These are phyloP conservation scores for Orchesella cincta DNA, from an alignment of 1,140 invertebrate species.

Conservation along the genomic window DNA sequence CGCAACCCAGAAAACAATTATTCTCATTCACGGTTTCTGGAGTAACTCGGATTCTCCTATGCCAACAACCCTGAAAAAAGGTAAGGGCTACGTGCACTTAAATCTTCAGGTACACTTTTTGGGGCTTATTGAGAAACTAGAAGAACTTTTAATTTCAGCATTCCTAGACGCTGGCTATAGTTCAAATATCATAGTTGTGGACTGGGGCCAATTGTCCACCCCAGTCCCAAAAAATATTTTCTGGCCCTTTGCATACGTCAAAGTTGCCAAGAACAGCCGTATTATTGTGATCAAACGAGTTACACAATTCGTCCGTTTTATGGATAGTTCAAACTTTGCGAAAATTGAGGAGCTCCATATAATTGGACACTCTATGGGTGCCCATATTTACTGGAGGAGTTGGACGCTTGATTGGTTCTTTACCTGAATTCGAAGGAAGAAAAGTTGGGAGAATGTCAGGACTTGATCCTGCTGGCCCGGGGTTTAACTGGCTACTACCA, in stretches of 20 bases:
- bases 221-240: constrained; percentile 2
- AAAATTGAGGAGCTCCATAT: neutral
- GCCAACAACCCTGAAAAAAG: neutral
- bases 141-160: neutral
- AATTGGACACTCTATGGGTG: constrained; percentile 10
- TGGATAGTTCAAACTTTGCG: neutral
- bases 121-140: neutral
- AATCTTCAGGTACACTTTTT: too few species aligned
- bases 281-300: neutral
- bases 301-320: neutral
- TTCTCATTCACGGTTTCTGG: constrained; percentile 19
- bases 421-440: neutral
- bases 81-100: too few species aligned
- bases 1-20: neutral
- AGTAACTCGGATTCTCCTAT: neutral
- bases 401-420: neutral
- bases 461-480: constrained; percentile 9
- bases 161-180: neutral
- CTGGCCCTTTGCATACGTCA: neutral
- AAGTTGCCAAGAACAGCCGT: neutral
- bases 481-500: neutral
- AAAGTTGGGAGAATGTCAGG: neutral
- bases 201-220: constrained; percentile 12
- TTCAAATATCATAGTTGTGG: constrained; percentile 16
- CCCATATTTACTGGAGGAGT: constrained; percentile 13